Conservation (phyloP, 2,113 vertebrate species). For the Columba livia region DNA sequence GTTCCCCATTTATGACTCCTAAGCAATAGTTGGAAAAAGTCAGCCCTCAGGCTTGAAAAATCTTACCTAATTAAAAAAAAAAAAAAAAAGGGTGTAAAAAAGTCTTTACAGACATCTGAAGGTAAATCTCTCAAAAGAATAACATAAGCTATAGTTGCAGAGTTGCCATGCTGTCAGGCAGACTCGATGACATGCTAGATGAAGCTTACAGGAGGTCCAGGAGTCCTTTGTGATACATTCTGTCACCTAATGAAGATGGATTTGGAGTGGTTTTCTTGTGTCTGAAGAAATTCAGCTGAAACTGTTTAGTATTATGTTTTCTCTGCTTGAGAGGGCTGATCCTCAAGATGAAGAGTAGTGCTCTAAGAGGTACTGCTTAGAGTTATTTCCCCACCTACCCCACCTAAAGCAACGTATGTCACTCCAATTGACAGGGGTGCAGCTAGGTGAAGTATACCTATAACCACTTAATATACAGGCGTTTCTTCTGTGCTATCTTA, state of each 20-base stretch:
- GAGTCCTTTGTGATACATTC: not conserved
- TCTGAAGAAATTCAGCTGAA: not conserved
- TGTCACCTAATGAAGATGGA: not conserved
- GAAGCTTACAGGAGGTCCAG: not conserved
- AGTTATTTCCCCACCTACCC: not conserved
- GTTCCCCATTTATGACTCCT: slow-evolving; percentile 11
- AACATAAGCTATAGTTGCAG: not conserved
- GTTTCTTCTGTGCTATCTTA: not conserved
- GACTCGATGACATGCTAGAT: not conserved
- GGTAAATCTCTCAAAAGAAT: not conserved
- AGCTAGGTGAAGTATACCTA: not conserved
- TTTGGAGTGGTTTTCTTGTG: not conserved
- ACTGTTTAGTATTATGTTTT: not conserved
- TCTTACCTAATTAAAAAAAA: not conserved
- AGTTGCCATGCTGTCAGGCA: not conserved
- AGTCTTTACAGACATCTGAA: not conserved
- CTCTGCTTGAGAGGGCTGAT: not conserved
- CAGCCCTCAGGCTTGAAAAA: slow-evolving; percentile 23
- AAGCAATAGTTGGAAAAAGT: slow-evolving; percentile 41
- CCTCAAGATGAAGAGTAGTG: not conserved
- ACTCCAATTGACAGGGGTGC: not conserved
- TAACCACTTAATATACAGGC: not conserved
- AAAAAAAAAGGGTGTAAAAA: not conserved
- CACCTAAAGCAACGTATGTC: not conserved
- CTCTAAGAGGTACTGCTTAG: not conserved